A percentile compares a stretch with the other conserved stretches of the same genome.
phyloP scores from a whole-genome alignment of 1,140 invertebrate species.

The Tetragnatha versicolor region DNA sequence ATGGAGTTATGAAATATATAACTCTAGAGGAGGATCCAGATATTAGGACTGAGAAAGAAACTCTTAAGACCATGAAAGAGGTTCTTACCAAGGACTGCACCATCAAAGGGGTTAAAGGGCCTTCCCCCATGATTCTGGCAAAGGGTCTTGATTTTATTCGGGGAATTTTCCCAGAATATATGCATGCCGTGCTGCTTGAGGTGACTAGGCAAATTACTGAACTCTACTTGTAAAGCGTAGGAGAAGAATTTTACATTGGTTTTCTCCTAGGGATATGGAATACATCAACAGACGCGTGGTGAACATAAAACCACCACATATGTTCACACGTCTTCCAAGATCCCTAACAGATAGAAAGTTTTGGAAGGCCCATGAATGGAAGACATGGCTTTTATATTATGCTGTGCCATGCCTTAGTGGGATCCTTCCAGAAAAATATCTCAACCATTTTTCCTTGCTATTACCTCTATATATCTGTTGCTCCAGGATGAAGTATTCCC shows the following conservation, averaged over 20 bases:
- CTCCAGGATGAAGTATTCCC: not conserved
- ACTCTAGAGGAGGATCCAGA: not conserved
- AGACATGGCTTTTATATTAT: too few relatives aligned
- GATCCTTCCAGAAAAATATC: not conserved
- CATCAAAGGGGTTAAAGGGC: slow-evolving; percentile 29
- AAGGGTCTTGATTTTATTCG: slow-evolving; percentile 58
- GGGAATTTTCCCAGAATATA: slow-evolving; percentile 59
- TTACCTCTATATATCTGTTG: not conserved
- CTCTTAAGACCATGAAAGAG: too few relatives aligned
- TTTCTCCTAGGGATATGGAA: slow-evolving; percentile 10
- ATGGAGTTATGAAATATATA: not conserved
- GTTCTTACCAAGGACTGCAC: slow-evolving; percentile 48
- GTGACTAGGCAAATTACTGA: slow-evolving; percentile 56
- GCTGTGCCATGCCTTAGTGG: not conserved
- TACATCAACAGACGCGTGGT: slow-evolving; percentile 56
- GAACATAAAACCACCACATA: slow-evolving; percentile 56
- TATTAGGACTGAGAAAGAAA: not conserved
- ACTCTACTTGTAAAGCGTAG: slow-evolving; percentile 55
- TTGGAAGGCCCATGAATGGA: slow-evolving; percentile 62
- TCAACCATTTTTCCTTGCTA: not conserved
- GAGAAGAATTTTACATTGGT: slow-evolving; percentile 58
- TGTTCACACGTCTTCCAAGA: slow-evolving; percentile 58
- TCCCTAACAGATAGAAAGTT: slow-evolving; percentile 56
- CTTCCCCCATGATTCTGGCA: slow-evolving; percentile 57
- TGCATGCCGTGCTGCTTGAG: slow-evolving; percentile 59